Conservation (phyloP, 2,113 vertebrate genomes). For the Thomomys bottae region DNA sequence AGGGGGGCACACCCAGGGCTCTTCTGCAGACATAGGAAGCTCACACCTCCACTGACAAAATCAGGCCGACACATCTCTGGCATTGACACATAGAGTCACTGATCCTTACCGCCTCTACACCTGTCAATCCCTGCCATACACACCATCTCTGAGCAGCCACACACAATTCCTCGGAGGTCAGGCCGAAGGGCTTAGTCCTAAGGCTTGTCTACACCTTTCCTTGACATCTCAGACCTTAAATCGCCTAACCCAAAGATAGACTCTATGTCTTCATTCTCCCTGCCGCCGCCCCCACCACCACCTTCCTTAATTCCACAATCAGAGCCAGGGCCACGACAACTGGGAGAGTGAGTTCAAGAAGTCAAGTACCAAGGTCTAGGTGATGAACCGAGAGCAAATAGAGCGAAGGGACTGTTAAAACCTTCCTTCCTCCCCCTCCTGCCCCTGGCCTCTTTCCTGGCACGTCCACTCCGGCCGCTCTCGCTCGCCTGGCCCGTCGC, state of each 20-base stretch:
- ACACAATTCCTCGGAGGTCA: conserved; percentile 21
- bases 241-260: not conserved
- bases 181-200: not conserved
- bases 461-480: conserved; percentile 60
- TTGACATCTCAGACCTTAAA: conserved; percentile 44
- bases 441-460: conserved; percentile 38
- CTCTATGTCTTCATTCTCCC: not conserved
- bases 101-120: not conserved
- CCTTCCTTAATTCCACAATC: conserved; percentile 12
- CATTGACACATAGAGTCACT: conserved; percentile 9
- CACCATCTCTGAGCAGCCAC: not conserved
- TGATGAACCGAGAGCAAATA: not conserved
- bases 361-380: conserved; percentile 2
- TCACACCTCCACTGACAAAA: conserved; percentile 56
- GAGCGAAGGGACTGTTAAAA: conserved; percentile 16
- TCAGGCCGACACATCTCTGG: conserved; percentile 19
- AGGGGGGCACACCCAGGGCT: not conserved
- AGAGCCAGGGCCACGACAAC: not conserved
- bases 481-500: not conserved
- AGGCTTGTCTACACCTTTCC: not conserved
- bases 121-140: conserved; percentile 46
- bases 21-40: conserved; percentile 9
- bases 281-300: not conserved
- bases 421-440: not conserved
- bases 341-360: conserved; percentile 35